A percentile compares a stretch with the other conserved stretches of the same genome.
phyloP scores from a whole-genome alignment of 2,888 invertebrate genomes.

The Polyploca ridens region DNA sequence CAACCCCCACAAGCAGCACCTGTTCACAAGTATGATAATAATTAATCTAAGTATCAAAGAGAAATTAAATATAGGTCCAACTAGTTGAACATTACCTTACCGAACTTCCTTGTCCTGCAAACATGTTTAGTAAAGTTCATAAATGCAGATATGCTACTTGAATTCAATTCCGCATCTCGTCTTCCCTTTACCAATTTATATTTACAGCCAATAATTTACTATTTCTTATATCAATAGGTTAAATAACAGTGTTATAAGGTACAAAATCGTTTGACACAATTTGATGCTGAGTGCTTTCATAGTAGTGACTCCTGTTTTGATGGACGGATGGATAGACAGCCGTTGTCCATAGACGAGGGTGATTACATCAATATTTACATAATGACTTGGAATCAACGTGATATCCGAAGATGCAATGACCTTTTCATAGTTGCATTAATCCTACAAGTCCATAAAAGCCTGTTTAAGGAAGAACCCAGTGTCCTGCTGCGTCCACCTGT shows the following conservation, averaged over 20 bases:
- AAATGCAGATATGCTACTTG: slow-evolving; percentile 1
- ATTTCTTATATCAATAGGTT: not conserved
- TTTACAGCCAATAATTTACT: not conserved
- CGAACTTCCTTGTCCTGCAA: not conserved
- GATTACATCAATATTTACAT: slow-evolving; percentile 46
- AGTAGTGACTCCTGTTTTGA: slow-evolving; percentile 18
- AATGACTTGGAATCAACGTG: slow-evolving; percentile 24
- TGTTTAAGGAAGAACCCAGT: not conserved
- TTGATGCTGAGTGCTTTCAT: not conserved
- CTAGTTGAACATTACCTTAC: no score
- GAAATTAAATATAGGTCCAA: not conserved
- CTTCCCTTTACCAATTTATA: not conserved
- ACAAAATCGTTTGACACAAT: not conserved
- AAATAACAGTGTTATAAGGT: not conserved
- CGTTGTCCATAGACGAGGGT: slow-evolving; percentile 39
- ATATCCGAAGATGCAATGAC: slow-evolving; percentile 1
- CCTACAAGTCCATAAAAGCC: slow-evolving; percentile 1
- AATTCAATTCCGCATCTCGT: slow-evolving; percentile 3
- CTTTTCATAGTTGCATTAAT: slow-evolving; percentile 3
- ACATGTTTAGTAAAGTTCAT: slow-evolving; percentile 2
- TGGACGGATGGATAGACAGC: slow-evolving; percentile 21
- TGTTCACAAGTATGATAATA: no score
- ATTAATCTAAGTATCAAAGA: no score
- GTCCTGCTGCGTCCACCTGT: slow-evolving; percentile 1
- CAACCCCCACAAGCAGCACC: no score